Conservation (phyloP, 2,113 vertebrate species). For the Ibidorhyncha struthersii region DNA sequence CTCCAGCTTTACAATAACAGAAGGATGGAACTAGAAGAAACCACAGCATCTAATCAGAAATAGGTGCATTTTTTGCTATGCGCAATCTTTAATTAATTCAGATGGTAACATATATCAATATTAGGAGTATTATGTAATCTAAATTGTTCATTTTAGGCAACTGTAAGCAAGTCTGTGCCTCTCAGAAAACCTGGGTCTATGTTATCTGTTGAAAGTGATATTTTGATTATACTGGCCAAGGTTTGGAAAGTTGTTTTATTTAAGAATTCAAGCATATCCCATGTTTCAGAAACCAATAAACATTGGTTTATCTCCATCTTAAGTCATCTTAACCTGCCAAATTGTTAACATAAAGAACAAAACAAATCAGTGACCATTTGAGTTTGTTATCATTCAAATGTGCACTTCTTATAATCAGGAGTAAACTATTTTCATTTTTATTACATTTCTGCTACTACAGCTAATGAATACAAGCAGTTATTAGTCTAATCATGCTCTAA, state of each 20-base stretch:
- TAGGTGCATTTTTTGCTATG: not conserved
- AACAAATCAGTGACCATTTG: not conserved
- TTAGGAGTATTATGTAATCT: not conserved
- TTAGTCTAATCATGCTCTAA: not conserved
- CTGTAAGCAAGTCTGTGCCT: not conserved
- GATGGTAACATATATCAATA: not conserved
- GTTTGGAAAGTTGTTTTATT: not conserved
- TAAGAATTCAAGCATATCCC: not conserved
- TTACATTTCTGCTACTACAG: not conserved
- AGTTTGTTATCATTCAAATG: not conserved
- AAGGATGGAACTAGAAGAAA: not conserved
- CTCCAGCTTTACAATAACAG: not conserved
- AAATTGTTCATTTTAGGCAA: not conserved
- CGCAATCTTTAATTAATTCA: not conserved
- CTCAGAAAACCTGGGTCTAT: not conserved
- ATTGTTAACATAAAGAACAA: not conserved
- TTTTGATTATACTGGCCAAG: not conserved
- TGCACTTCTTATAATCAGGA: not conserved
- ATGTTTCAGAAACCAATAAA: not conserved
- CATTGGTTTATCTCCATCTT: not conserved
- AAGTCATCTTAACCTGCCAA: not conserved
- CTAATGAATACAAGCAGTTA: not conserved
- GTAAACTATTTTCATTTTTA: not conserved
- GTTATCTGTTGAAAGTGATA: not conserved
- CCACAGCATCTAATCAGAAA: not conserved